These are phyloP conservation scores for Riparia riparia DNA, from an alignment of 2,113 vertebrate species.

Conservation along the genomic window DNA sequence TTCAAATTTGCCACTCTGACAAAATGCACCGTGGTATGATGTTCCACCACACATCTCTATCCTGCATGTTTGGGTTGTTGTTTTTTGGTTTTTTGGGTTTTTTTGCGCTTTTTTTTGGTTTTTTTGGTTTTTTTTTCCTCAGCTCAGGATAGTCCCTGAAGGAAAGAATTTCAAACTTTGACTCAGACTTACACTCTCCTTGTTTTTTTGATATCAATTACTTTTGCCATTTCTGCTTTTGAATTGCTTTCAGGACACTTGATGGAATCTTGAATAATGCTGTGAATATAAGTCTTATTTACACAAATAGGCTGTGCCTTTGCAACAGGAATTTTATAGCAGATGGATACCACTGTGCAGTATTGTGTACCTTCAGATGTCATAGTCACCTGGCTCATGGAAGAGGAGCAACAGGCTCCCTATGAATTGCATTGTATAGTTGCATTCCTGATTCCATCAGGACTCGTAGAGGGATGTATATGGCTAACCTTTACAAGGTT, in stretches of 20 bases:
- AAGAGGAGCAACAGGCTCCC: background rate
- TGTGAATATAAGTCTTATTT: background rate
- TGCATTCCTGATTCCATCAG: background rate
- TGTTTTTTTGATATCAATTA: background rate
- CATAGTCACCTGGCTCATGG: background rate
- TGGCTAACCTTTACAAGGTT: background rate
- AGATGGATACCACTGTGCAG: background rate
- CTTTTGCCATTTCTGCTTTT: background rate
- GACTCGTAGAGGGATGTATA: accelerated
- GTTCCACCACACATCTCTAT: background rate
- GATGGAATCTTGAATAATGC: background rate
- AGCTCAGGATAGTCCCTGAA: background rate
- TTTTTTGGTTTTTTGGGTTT: too few species aligned
- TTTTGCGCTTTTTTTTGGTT: too few species aligned
- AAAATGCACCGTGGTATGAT: background rate
- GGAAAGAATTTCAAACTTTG: background rate
- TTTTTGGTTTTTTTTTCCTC: background rate
- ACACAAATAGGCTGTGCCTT: background rate
- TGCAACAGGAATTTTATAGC: background rate
- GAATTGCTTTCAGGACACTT: background rate
- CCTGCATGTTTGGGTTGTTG: background rate
- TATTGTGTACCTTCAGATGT: background rate
- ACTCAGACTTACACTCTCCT: background rate
- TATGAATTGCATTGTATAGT: background rate
- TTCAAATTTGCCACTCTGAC: background rate